phyloP scores from a whole-genome alignment of 64 coral and sea anemone species.

The Exaiptasia diaphana region DNA sequence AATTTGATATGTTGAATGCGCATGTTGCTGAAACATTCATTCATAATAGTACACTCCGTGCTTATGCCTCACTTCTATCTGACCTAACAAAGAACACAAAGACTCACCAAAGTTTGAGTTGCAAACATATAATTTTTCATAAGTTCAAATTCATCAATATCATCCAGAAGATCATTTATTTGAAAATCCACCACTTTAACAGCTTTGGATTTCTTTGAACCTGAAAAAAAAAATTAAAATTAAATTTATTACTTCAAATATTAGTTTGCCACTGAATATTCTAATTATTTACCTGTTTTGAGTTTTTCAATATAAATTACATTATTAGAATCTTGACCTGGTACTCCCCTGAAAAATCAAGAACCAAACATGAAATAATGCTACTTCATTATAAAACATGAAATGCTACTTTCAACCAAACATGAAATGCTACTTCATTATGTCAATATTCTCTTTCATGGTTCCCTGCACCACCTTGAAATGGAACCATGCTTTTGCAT shows the following conservation, averaged over 20 bases:
- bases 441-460: too few relatives aligned
- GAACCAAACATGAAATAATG: too few relatives aligned
- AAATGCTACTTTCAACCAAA: background rate
- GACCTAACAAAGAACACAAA: too few relatives aligned
- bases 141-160: constrained; percentile 58
- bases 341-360: background rate
- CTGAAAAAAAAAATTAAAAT: background rate
- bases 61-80: too few relatives aligned
- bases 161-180: background rate
- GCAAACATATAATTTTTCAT: constrained; percentile 63
- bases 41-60: too few relatives aligned
- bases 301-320: constrained; percentile 18
- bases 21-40: too few relatives aligned
- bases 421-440: background rate
- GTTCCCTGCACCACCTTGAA: too few relatives aligned
- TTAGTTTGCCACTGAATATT: background rate
- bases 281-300: background rate
- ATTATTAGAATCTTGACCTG: background rate
- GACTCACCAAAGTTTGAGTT: background rate
- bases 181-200: background rate
- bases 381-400: background rate
- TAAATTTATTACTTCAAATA: background rate
- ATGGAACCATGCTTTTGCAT: too few relatives aligned
- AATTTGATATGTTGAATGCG: too few relatives aligned
- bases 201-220: background rate